Base-by-base conservation (phyloP, 2,113 vertebrate species). In the Saimiri boliviensis region DNA sequence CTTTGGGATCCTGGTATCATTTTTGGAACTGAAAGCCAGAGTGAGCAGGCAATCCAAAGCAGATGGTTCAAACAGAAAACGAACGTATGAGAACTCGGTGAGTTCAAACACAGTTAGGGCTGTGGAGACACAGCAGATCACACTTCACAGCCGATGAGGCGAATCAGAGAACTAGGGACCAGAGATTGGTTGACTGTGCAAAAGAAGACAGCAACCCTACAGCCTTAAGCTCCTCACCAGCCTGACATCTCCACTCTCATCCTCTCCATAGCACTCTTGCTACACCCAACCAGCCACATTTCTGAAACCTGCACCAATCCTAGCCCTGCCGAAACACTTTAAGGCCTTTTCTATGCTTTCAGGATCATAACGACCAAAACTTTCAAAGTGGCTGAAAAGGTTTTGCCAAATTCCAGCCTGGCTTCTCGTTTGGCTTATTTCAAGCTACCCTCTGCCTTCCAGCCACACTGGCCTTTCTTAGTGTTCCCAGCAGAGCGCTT, bases 21-120 rank as follows among this genome's bases (percentile, higher is more conserved):
- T 89, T 93, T 70, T 68, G 35, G 74, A 85, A 81, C 32, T 27
- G 30, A 95, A 94, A 95, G 35, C 35, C 70, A 87, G 32, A 80
- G 20, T 40, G 8, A 45, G 14, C 86, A 68, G 87, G 17, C 6
- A 74, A 68, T 21, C 32, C 35, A 84, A 66, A 6, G 0, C 21
- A 74, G 11, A 73, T 1, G 20, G 45, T 71, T 25, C 45, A 49
- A 25, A 56, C 47, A 77, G 35, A 89, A 82, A 70, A 68, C n/a
- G 12, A 84, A 73, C 10, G 1, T 0, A 16, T 8, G 16, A 54
- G 27, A 84, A 63, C 3, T 23, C 6, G 45, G 4, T 11, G 20
- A 82, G 25, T 58, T 89, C 30, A 35, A 58, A 73, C 30, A 0
- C 8, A 21, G 16, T 20, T 21, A 70, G 23, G 19, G 1, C 27